Evolutionary conservation across 2,113 vertebrate genomes (phyloP).

Genomic region (Aspiorhynchus laticeps): DNA sequence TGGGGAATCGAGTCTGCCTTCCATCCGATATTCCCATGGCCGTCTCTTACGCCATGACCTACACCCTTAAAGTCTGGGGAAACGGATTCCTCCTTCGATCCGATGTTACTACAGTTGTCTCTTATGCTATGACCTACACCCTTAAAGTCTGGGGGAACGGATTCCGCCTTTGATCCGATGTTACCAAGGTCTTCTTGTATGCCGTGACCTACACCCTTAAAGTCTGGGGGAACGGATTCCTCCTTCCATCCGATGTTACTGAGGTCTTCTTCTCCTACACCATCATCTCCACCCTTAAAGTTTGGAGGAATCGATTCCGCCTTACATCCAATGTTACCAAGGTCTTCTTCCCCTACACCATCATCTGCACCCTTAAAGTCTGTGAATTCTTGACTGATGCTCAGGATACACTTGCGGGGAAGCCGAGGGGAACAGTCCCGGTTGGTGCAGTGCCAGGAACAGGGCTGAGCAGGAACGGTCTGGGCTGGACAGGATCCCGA

Average conservation of each 20-base stretch:
- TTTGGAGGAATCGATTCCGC: neutral
- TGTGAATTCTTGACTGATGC: constrained; percentile 82
- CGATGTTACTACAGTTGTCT: constrained; percentile 75
- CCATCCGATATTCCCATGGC: neutral
- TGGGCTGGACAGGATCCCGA: constrained; percentile 59
- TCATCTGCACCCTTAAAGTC: constrained; percentile 94
- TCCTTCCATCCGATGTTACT: no score
- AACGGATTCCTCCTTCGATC: neutral
- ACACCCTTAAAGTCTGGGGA: neutral
- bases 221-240: no score
- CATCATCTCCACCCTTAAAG: neutral
- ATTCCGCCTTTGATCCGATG: no score
- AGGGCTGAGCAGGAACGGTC: neutral
- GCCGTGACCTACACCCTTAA: neutral
- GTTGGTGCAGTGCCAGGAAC: constrained; percentile 36
- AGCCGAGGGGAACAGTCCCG: constrained; percentile 23
- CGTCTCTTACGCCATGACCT: no score
- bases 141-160: constrained; percentile 79
- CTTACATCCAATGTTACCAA: constrained; percentile 66
- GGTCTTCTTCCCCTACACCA: constrained; percentile 71
- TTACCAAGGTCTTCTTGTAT: constrained; percentile 55
- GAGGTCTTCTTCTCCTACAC: neutral
- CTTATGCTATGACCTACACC: constrained; percentile 78
- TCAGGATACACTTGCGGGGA: constrained; percentile 61
- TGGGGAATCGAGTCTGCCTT: neutral